A percentile compares a stretch with the other conserved stretches of the same genome.
Conservation (phyloP, 37 sponge, comb jelly and placozoan genomes). For the Aplysina aerophoba region DNA sequence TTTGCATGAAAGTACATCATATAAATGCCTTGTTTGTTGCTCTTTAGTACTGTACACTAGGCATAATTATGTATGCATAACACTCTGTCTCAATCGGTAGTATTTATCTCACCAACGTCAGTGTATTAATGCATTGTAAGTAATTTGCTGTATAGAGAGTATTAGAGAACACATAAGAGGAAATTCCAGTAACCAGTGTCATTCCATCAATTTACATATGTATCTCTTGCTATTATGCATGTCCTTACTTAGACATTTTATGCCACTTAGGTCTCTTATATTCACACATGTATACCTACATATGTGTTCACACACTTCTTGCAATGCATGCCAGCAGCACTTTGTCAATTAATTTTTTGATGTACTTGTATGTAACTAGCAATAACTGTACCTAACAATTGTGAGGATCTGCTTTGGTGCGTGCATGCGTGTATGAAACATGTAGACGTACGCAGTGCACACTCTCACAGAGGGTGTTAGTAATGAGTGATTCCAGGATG, state of each 20-base stretch:
- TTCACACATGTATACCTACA: no score
- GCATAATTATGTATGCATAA: no score
- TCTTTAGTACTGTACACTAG: background rate
- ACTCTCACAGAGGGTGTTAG: no score
- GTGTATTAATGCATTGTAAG: no score
- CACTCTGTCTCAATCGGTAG: no score
- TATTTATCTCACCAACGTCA: no score
- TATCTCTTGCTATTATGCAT: background rate
- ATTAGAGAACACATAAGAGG: background rate
- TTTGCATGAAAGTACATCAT: conserved; percentile 49
- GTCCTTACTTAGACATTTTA: background rate
- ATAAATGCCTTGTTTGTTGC: background rate
- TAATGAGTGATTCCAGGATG: no score
- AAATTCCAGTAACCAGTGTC: background rate
- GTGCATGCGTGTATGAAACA: conserved; percentile 31
- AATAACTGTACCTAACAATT: no score
- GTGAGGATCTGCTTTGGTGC: conserved; percentile 7
- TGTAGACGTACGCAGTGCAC: no score
- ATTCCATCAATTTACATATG: background rate
- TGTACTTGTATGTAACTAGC: no score
- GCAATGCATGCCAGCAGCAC: background rate
- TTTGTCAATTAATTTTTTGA: no score
- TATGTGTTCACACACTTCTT: background rate
- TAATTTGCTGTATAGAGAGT: background rate
- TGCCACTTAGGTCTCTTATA: background rate